These are phyloP conservation scores for Oreochromis grahami DNA, from an alignment of 2,797 vertebrate genomes.

Conservation along the genomic window DNA sequence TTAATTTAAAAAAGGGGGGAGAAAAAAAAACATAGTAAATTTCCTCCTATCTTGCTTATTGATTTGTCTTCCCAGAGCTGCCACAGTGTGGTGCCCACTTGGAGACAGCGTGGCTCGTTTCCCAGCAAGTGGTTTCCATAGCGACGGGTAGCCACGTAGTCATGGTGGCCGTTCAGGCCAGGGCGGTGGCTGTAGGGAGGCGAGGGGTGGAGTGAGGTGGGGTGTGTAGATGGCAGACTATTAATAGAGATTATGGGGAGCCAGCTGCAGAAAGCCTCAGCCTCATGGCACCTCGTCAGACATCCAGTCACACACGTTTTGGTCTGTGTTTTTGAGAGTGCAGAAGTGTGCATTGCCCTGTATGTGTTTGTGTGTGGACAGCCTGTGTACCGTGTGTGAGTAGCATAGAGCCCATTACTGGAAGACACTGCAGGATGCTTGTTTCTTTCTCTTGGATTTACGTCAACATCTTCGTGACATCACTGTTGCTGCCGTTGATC, in stretches of 20 bases:
- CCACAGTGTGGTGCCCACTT: conserved; percentile 53
- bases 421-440: neutral
- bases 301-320: conserved; percentile 43
- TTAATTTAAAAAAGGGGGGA: neutral
- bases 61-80: conserved; percentile 56
- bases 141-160: conserved; percentile 77
- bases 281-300: conserved; percentile 53
- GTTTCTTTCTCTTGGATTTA: neutral
- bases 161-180: conserved; percentile 58
- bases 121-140: conserved; percentile 67
- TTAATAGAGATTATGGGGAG: conserved; percentile 75
- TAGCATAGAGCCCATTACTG: neutral
- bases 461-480: neutral
- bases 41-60: conserved; percentile 44
- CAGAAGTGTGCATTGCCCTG: neutral
- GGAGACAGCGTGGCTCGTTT: conserved; percentile 28
- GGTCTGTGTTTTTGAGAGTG: conserved; percentile 2
- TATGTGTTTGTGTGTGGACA: neutral
- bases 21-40: neutral
- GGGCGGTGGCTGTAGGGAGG: conserved; percentile 28
- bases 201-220: neutral
- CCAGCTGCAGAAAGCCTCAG: conserved; percentile 52
- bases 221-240: conserved; percentile 52
- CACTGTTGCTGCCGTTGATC: neutral
- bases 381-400: neutral